Evolutionary conservation across 2,113 vertebrate genomes (phyloP).

Genomic region (Nanger granti): DNA sequence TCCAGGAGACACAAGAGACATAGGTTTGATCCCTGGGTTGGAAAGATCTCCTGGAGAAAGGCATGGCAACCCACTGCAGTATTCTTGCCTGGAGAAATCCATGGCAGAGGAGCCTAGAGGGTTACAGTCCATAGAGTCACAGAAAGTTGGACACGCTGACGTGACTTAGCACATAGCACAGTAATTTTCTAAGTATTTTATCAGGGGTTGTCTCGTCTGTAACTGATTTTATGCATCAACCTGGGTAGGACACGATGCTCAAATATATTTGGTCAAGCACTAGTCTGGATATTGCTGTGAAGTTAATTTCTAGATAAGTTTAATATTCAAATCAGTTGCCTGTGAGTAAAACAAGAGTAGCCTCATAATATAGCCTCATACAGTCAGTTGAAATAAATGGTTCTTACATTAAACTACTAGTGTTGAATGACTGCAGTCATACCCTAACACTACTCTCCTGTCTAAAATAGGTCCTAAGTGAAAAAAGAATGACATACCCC

Average conservation of each 20-base stretch:
- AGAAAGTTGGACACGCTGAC: not conserved
- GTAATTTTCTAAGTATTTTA: slow-evolving; percentile 1
- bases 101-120: not conserved
- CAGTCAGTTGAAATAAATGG: not conserved
- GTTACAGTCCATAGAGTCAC: not conserved
- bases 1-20: not conserved
- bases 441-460: not conserved
- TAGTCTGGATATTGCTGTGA: not conserved
- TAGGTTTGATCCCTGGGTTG: not conserved
- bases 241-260: not conserved
- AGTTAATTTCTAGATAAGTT: not conserved
- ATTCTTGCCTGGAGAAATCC: not conserved
- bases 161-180: not conserved
- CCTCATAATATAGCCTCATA: not conserved
- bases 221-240: not conserved
- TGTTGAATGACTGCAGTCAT: not conserved
- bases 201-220: not conserved
- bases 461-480: not conserved
- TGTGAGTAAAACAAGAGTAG: not conserved
- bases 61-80: not conserved
- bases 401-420: not conserved
- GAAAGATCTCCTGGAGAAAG: not conserved
- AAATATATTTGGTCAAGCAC: not conserved
- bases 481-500: not conserved
- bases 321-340: not conserved